Percentiles rank a stretch among this genome's conserved stretches.
phyloP scores from a whole-genome alignment of 1,140 invertebrate genomes.

The Linepithema humile region DNA sequence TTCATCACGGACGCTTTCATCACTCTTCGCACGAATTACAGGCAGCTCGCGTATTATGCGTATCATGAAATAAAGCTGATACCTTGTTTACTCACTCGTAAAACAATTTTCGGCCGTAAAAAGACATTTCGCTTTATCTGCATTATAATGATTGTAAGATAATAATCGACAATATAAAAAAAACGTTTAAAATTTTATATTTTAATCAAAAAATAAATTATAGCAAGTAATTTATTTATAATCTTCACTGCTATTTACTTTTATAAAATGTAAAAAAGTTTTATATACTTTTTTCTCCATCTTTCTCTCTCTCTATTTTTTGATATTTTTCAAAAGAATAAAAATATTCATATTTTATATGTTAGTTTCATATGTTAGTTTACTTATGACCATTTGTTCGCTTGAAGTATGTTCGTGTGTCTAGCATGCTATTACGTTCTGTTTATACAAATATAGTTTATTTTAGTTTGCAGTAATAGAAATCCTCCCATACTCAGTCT shows the following conservation, averaged over 20 bases:
- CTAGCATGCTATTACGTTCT: background rate
- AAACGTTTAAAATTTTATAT: background rate
- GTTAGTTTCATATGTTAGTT: background rate
- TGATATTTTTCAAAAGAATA: background rate
- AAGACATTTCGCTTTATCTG: background rate
- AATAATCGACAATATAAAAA: constrained; percentile 20
- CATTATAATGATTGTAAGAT: constrained; percentile 45
- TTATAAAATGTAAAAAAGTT: background rate
- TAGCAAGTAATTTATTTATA: background rate
- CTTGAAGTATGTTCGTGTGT: background rate
- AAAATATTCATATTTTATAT: background rate
- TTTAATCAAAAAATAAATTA: background rate
- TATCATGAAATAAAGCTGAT: constrained; percentile 52
- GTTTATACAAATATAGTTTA: background rate
- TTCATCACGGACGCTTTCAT: constrained; percentile 66
- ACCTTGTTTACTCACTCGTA: constrained; percentile 45
- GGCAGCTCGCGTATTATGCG: constrained; percentile 12
- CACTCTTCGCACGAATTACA: constrained; percentile 54
- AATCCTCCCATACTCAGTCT: too few species aligned
- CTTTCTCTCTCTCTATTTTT: too few species aligned
- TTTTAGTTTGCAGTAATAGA: background rate
- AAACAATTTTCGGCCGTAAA: constrained; percentile 65
- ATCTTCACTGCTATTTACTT: background rate
- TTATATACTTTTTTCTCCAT: too few species aligned
- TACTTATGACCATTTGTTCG: background rate